Evolutionary conservation across 2,113 vertebrate species (phyloP), one percentile per base, ranked within the genome.

Genomic region (Patagioenas fasciata): DNA sequence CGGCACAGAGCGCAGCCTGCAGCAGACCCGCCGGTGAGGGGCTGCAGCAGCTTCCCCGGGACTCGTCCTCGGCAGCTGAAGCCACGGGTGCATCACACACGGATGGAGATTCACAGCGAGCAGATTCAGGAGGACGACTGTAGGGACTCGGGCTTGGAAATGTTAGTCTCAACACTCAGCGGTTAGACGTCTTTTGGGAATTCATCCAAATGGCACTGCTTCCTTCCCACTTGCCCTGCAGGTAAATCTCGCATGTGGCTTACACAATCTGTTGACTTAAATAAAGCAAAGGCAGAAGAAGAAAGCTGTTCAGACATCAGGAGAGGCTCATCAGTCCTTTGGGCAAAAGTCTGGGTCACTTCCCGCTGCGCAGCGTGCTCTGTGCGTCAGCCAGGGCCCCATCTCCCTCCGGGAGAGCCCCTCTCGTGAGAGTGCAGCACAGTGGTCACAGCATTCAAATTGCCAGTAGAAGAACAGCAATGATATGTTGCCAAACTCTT

Each of bases 261-360:
- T 96, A 87, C 91, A 92, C 93, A 96, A 94, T 93, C 95, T 96
- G 91, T 96, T 96, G 93, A 91, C 80, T 96, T 95, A 96, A 94
- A 92, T 85, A 96, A 96, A 96, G 80, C 77, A 78, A 95, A 61
- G 88, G 82, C 85, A 90, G 82, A 79, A 88, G 83, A 92, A 94
- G 83, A 92, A 94, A 95, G 88, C 80, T 86, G 91, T 77, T 94
- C 93, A 95, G 95, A 92, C 85, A 94, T 93, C 92, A 95, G 80
- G 86, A 94, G 64, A 96, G 80, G 80, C 80, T 91, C 86, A 82
- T 92, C 92, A 94, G 87, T 95, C 89, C 94, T 95, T 47, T 82
- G 94, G 87, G 89, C 87, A 89, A 64, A 84, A 86, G 95, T 91
- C 83, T 92, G 88, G 88, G 93, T 94, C 93, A 65, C 44, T 67